A percentile compares a stretch with the other conserved stretches of the same genome.
Evolutionary conservation across 2,888 invertebrate species (phyloP).

Genomic region (Netelia virgata): DNA sequence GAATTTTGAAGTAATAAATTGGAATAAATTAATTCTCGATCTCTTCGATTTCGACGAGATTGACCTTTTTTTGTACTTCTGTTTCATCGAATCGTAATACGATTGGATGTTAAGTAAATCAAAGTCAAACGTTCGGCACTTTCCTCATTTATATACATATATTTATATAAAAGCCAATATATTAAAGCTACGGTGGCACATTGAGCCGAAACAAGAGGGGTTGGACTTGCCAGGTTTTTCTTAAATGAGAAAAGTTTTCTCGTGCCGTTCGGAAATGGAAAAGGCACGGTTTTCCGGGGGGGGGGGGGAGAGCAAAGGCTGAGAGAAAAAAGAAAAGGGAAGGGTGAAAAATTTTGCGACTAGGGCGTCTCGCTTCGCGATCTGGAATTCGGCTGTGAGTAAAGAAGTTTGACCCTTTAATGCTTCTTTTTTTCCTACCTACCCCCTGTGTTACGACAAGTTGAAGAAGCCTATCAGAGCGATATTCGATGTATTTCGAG

Average conservation of each 20-base stretch:
- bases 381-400: neutral
- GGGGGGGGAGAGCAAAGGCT: neutral
- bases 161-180: constrained; percentile 6
- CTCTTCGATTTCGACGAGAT: too few species aligned
- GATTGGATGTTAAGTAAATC: constrained; percentile 31
- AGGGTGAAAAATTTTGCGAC: neutral
- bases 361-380: neutral
- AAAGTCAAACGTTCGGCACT: constrained; percentile 49
- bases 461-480: constrained; percentile 12
- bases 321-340: neutral
- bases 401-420: constrained; percentile 37
- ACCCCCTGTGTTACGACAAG: neutral
- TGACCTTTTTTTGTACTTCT: neutral
- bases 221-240: constrained; percentile 38
- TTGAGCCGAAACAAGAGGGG: constrained; percentile 8
- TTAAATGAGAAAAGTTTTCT: constrained; percentile 68
- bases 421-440: neutral
- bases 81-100: constrained; percentile 35
- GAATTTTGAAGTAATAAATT: too few species aligned
- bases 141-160: neutral
- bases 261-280: constrained; percentile 44
- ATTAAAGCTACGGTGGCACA: constrained; percentile 3
- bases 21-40: too few species aligned
- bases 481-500: neutral
- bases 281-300: constrained; percentile 47